Conservation (phyloP, 1,140 invertebrate genomes). For the Globodera ellingtonae region DNA sequence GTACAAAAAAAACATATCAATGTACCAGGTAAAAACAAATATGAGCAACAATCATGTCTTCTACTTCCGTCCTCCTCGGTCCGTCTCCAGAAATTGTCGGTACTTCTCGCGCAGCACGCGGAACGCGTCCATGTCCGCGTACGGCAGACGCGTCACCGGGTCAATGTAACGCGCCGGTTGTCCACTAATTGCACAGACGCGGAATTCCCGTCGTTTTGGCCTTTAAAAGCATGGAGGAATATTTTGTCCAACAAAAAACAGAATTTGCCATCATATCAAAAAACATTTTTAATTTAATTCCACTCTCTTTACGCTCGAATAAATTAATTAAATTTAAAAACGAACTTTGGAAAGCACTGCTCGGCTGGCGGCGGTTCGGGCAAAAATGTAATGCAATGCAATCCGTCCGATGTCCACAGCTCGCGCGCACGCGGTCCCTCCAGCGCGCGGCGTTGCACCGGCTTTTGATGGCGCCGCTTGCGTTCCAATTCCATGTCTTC, state of each 20-base stretch:
- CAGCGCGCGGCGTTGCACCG: neutral
- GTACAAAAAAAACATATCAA: no score
- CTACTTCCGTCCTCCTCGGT: neutral
- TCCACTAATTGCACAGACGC: slow-evolving; percentile 44
- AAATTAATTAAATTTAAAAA: neutral
- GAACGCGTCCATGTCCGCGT: slow-evolving; percentile 39
- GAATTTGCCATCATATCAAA: no score
- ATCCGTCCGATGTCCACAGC: slow-evolving; percentile 12
- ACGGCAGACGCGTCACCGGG: slow-evolving; percentile 44
- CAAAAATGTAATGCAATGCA: slow-evolving; percentile 23
- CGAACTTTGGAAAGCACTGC: slow-evolving; percentile 18
- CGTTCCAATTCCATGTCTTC: slow-evolving; percentile 49
- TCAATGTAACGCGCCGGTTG: slow-evolving; percentile 38
- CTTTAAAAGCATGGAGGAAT: neutral
- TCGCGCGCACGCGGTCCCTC: slow-evolving; percentile 16
- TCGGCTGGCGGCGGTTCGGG: slow-evolving; percentile 19
- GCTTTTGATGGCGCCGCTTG: slow-evolving; percentile 44
- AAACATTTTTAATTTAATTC: no score
- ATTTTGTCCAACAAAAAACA: no score
- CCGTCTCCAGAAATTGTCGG: slow-evolving; percentile 19
- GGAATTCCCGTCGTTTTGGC: slow-evolving; percentile 23
- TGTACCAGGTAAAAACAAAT: no score
- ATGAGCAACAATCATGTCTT: no score
- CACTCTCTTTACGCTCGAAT: no score
- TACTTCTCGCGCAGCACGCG: slow-evolving; percentile 30